A percentile compares a stretch with the other conserved stretches of the same genome.
These are phyloP conservation scores for Poecilus cupreus DNA, from an alignment of 2,888 invertebrate species.

Conservation along the genomic window DNA sequence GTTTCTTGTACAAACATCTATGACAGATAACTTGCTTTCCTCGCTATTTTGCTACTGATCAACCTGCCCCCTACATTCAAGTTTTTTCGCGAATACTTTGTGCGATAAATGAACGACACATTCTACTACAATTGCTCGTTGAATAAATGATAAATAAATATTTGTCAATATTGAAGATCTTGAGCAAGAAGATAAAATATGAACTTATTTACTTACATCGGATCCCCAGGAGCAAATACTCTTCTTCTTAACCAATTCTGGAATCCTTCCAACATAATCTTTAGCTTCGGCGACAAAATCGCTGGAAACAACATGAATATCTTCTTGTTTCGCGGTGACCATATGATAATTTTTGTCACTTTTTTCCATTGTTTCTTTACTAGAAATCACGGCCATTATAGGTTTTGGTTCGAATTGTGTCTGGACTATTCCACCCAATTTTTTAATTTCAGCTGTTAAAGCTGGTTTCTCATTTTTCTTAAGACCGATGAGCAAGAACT, in stretches of 20 bases:
- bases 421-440: constrained; percentile 85
- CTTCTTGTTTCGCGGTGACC: constrained; percentile 78
- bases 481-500: constrained; percentile 79
- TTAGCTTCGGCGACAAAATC: constrained; percentile 83
- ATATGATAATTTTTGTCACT: constrained; percentile 81
- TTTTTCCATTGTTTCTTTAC: constrained; percentile 76
- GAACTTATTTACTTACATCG: constrained; percentile 78
- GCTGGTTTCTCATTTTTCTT: constrained; percentile 76
- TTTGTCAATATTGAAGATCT: no score
- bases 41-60: no score
- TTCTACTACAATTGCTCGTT: no score
- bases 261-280: constrained; percentile 77
- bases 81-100: no score
- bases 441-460: constrained; percentile 81
- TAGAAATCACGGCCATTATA: constrained; percentile 86
- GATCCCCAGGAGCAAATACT: constrained; percentile 90
- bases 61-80: no score
- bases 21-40: no score
- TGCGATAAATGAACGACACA: no score
- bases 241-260: constrained; percentile 81
- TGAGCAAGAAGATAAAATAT: no score
- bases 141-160: no score
- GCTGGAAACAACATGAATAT: constrained; percentile 88
- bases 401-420: constrained; percentile 71
- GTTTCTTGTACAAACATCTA: no score